phyloP scores from a whole-genome alignment of 2,113 vertebrate species.

The Entomyzon cyanotis region DNA sequence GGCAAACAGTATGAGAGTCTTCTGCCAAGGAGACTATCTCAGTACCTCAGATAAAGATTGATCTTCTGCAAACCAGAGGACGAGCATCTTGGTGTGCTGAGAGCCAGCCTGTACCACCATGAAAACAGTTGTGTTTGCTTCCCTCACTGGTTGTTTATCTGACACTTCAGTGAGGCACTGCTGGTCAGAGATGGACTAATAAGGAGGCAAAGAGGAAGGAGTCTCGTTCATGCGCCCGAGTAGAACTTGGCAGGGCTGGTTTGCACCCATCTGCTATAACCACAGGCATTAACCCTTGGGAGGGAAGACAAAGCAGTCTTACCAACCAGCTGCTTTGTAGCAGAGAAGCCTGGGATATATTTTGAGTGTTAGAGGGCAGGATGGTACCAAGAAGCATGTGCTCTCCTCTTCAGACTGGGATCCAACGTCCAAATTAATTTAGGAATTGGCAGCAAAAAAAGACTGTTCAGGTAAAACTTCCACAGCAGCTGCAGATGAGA shows the following conservation, averaged over 20 bases:
- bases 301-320: not conserved
- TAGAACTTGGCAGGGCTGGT: conserved; percentile 31
- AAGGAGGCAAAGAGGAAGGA: conserved; percentile 53
- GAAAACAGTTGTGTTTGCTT: conserved; percentile 28
- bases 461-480: conserved; percentile 18
- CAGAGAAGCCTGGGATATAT: not conserved
- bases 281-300: conserved; percentile 36
- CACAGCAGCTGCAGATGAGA: not conserved
- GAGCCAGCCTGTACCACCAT: not conserved
- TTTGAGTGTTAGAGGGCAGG: not conserved
- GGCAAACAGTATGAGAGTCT: not conserved
- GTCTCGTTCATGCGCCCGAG: not conserved
- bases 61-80: not conserved
- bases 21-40: not conserved
- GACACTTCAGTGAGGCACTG: conserved; percentile 11
- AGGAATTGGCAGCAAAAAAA: not conserved
- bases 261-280: conserved; percentile 39
- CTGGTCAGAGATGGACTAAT: conserved; percentile 65
- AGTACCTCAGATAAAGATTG: not conserved
- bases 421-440: not conserved
- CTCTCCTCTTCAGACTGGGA: not conserved
- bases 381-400: not conserved
- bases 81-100: not conserved
- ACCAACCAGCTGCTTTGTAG: not conserved
- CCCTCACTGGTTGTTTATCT: conserved; percentile 41